Conservation (phyloP, 2,888 invertebrate genomes). For the Hydropsyche betteni region DNA sequence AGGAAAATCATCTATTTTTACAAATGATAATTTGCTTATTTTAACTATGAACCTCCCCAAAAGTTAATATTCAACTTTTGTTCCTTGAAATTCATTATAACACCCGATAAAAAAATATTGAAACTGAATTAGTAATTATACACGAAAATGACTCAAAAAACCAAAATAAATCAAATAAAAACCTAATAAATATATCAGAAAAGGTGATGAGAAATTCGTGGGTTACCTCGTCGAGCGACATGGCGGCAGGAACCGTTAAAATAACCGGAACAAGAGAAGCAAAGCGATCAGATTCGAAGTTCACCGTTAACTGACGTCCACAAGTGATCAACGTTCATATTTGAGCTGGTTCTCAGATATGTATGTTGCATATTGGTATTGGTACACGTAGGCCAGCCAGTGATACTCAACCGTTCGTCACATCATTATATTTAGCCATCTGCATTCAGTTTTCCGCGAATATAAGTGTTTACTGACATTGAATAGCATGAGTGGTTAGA, state of each 20-base stretch:
- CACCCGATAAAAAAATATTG: too few species aligned
- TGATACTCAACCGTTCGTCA: neutral
- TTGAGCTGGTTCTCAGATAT: slow-evolving; percentile 2
- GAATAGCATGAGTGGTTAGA: too few species aligned
- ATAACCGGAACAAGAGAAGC: neutral
- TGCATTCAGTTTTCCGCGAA: neutral
- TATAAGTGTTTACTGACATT: too few species aligned
- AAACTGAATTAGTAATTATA: too few species aligned
- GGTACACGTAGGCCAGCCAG: slow-evolving; percentile 13
- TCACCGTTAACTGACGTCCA: slow-evolving; percentile 18
- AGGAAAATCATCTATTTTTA: too few species aligned
- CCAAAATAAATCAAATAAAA: too few species aligned
- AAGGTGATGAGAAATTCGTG: slow-evolving; percentile 45
- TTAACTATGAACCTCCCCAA: too few species aligned
- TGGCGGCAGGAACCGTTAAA: slow-evolving; percentile 52
- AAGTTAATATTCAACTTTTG: too few species aligned
- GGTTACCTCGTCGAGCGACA: slow-evolving; percentile 66
- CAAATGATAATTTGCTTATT: too few species aligned
- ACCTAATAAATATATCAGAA: neutral
- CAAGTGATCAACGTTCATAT: neutral
- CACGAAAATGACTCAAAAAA: too few species aligned
- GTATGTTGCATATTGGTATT: neutral
- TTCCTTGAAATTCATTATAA: too few species aligned
- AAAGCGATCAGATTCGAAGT: neutral
- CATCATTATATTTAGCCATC: neutral